Base-by-base conservation (phyloP, 2,797 vertebrate genomes). In the Onychomys leucogaster region DNA sequence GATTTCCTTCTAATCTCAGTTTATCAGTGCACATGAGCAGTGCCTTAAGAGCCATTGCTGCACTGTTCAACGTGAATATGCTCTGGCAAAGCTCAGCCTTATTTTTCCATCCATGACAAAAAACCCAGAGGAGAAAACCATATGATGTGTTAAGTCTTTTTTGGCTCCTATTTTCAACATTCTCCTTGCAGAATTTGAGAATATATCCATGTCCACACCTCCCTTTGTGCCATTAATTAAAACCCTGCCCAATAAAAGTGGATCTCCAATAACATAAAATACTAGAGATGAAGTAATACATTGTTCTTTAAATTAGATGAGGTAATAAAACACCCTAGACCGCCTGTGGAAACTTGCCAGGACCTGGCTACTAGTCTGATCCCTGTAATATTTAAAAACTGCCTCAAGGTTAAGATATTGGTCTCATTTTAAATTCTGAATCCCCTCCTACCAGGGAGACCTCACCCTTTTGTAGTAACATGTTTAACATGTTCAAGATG, bases 281-380 rank as follows among this genome's bases (percentile, higher is more conserved):
- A 84, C 90, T 91, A 67, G 86, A 94, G 71, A 65, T 96, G 82
- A 96, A 59, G 61, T 94, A 80, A 92, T 92, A 76, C 95, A 93
- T 91, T 87, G 89, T 94, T 94, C 78, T 86, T 96, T 88, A 92
- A 95, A 96, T 90, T 97, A 85, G 82, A 84, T 84, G 71, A 96
- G 49, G 91, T 83, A 86, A 94, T 93, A 97, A 96, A 95, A 89
- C 46, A 90, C 61, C 52, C 21, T 78, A 85, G 82, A 89, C 61
- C 41, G 63, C 55, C 43, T 41, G 16, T 86, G 94, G 89, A 96
- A 92, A 94, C n/a, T 94, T 95, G 81, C 95, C 92, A 96, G 89
- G 65, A 95, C 57, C 86, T 94, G 49, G 75, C 91, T 97, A 89
- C 92, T 87, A 83, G 61, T 92, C 69, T 96, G 96, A 92, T 93